These are phyloP conservation scores for Probaryconus sp. DNA, from an alignment of 1,140 invertebrate genomes.

Conservation along the genomic window DNA sequence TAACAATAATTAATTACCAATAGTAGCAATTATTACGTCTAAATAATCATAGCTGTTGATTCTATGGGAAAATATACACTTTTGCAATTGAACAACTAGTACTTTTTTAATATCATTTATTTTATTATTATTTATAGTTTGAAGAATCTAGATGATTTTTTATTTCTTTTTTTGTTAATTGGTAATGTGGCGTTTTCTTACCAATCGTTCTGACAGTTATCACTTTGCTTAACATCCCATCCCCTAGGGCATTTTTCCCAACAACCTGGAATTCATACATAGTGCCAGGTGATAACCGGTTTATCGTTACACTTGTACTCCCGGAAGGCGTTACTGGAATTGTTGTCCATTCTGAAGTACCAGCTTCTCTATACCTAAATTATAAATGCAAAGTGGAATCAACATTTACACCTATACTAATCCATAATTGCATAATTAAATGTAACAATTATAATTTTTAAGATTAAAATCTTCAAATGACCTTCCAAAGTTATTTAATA, in stretches of 20 bases:
- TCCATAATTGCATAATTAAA: too few species aligned
- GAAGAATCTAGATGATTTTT: conserved; percentile 13
- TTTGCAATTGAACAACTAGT: too few species aligned
- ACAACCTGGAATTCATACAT: conserved; percentile 98
- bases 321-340: conserved; percentile 95
- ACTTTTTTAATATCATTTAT: too few species aligned
- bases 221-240: conserved; percentile 96
- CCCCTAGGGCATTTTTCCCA: conserved; percentile 94
- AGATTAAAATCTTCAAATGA: too few species aligned
- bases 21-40: too few species aligned
- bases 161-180: conserved; percentile 29
- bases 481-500: not conserved
- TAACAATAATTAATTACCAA: too few species aligned
- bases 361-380: conserved; percentile 87
- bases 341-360: conserved; percentile 91
- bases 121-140: conserved; percentile 27
- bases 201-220: conserved; percentile 93
- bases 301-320: conserved; percentile 93
- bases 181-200: conserved; percentile 79
- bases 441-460: too few species aligned
- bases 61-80: too few species aligned
- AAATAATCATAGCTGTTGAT: too few species aligned
- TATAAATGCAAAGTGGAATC: conserved; percentile 4
- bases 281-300: conserved; percentile 91
- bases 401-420: too few species aligned